Conservation (phyloP, 2,888 invertebrate species). For the Tenthredo distinguenda region DNA sequence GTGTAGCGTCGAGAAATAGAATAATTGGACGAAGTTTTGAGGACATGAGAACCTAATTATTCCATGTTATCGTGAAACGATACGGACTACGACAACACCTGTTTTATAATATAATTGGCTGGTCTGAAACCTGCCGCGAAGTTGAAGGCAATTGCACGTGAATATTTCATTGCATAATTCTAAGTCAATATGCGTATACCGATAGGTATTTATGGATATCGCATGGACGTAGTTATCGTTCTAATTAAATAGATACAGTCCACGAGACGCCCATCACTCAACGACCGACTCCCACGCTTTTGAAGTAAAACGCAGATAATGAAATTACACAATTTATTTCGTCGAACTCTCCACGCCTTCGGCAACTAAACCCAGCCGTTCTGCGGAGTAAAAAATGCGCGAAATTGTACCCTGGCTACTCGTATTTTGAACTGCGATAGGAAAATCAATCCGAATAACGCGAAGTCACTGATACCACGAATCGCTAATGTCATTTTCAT, state of each 20-base stretch:
- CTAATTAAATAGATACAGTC: not conserved
- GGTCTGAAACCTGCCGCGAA: not conserved
- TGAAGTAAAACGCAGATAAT: not conserved
- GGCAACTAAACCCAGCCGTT: not conserved
- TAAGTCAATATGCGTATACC: slow-evolving; percentile 60
- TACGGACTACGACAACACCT: not conserved
- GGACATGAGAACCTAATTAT: not conserved
- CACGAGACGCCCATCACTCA: not conserved
- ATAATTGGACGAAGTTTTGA: not conserved
- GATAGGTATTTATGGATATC: slow-evolving; percentile 8
- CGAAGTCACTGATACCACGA: not conserved
- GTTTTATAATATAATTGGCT: not conserved
- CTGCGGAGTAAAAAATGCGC: not conserved
- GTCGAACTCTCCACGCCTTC: not conserved
- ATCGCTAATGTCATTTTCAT: not conserved
- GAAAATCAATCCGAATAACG: not conserved
- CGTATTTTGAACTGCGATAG: not conserved
- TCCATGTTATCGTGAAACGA: not conserved
- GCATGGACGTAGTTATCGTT: slow-evolving; percentile 9
- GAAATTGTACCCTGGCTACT: not conserved
- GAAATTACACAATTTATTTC: not conserved
- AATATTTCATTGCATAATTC: slow-evolving; percentile 18
- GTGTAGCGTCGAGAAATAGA: too few species aligned
- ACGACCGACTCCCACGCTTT: not conserved
- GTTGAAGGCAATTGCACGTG: not conserved